Percentiles rank a stretch among this genome's conserved stretches.
Evolutionary conservation across 1,140 invertebrate species (phyloP).

Genomic region (Zaprionus ornatus): DNA sequence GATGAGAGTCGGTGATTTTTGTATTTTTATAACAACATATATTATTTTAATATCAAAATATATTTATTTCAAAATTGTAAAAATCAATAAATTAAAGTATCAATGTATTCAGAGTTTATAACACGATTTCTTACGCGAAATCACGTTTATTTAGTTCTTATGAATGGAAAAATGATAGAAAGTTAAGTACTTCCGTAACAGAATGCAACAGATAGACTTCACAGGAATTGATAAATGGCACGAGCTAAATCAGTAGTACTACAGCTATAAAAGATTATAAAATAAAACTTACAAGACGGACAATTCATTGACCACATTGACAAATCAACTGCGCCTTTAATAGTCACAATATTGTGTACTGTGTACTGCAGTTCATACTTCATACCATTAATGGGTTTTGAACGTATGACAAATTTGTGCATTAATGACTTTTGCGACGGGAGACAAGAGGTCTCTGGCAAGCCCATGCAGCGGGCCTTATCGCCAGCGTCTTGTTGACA

Average conservation of each 20-base stretch:
- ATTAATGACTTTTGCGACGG: constrained; percentile 18
- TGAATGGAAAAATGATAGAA: no score
- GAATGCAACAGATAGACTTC: neutral
- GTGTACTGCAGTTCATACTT: neutral
- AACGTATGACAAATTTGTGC: neutral
- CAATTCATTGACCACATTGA: neutral
- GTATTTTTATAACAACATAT: no score
- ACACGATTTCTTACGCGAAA: no score
- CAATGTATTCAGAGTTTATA: no score
- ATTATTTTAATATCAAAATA: no score
- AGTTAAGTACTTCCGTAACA: no score
- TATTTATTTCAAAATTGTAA: no score
- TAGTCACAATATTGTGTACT: neutral
- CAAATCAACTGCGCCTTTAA: neutral
- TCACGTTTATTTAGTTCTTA: no score
- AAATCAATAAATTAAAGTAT: no score
- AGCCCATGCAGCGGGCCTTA: constrained; percentile 13
- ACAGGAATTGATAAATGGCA: neutral
- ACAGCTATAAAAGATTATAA: neutral
- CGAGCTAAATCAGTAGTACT: neutral
- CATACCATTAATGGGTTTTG: neutral
- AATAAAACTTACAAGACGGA: neutral
- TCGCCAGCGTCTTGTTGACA: constrained; percentile 45
- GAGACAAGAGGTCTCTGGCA: constrained; percentile 17
- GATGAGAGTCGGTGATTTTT: no score